Conservation (phyloP, 2,888 invertebrate species). For the Caenorhabditis sp. region DNA sequence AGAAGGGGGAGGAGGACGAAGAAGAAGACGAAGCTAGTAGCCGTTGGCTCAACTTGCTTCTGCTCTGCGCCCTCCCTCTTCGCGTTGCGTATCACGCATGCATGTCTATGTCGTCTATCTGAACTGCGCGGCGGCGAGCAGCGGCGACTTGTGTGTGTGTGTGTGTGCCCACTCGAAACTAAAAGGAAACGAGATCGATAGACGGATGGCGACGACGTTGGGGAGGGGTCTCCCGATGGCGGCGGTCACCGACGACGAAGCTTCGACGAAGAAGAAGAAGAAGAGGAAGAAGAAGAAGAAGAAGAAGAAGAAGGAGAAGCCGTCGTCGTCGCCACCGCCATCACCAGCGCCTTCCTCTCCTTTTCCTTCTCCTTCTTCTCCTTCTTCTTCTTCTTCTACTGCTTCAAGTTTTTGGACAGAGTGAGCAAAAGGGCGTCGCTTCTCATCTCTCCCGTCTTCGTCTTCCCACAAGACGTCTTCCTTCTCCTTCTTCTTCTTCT, state of each 20-base stretch:
- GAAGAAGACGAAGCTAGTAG: conserved; percentile 54
- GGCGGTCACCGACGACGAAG: conserved; percentile 49
- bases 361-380: conserved; percentile 23
- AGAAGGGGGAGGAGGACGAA: conserved; percentile 29
- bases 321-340: conserved; percentile 58
- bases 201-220: conserved; percentile 55
- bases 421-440: conserved; percentile 41
- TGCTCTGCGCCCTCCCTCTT: conserved; percentile 34
- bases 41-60: conserved; percentile 61
- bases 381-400: conserved; percentile 18
- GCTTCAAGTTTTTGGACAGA: conserved; percentile 40
- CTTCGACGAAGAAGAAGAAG: conserved; percentile 57
- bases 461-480: conserved; percentile 16
- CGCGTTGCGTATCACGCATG: conserved; percentile 48
- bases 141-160: conserved; percentile 45
- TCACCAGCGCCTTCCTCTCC: conserved; percentile 28
- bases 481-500: conserved; percentile 8
- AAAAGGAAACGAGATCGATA: conserved; percentile 64
- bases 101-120: conserved; percentile 40
- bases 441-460: conserved; percentile 10
- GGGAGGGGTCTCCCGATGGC: neutral
- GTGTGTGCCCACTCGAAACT: conserved; percentile 64
- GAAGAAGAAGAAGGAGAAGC: conserved; percentile 54
- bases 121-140: conserved; percentile 41
- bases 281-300: conserved; percentile 53